Percentiles rank a stretch among this genome's conserved stretches.
Evolutionary conservation across 2,797 vertebrate genomes (phyloP).

Genomic region (Morus bassanus): DNA sequence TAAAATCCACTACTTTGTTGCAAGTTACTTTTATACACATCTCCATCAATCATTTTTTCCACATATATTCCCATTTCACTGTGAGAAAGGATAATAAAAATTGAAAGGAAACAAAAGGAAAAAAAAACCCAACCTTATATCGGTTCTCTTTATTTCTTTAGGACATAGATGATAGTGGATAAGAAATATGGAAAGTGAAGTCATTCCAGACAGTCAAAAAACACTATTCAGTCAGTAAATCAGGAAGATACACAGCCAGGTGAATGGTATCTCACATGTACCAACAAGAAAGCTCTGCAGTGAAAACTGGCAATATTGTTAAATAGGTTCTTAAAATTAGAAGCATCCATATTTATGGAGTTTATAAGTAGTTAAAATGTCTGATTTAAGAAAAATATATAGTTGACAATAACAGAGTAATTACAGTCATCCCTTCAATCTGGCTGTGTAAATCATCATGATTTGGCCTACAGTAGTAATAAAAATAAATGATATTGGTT

Average conservation of each 20-base stretch:
- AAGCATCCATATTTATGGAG: slow-evolving; percentile 36
- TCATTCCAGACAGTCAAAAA: background rate
- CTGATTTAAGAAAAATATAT: slow-evolving; percentile 73
- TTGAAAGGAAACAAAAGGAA: background rate
- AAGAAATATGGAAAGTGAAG: background rate
- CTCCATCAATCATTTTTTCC: background rate
- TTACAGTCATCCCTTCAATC: slow-evolving; percentile 73
- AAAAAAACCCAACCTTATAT: background rate
- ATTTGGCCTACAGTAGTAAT: slow-evolving; percentile 74
- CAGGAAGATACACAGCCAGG: background rate
- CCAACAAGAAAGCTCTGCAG: background rate
- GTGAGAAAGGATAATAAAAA: background rate
- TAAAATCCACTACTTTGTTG: background rate
- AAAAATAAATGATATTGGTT: slow-evolving; percentile 77
- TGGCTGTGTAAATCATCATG: slow-evolving; percentile 74
- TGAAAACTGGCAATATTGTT: background rate
- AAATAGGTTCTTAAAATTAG: background rate
- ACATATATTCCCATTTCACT: background rate
- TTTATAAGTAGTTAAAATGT: slow-evolving; percentile 59
- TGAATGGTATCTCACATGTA: background rate
- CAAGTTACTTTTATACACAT: background rate
- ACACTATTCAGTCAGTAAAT: background rate
- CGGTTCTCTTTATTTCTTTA: background rate
- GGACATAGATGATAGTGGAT: background rate
- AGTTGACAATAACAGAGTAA: slow-evolving; percentile 72